phyloP scores from a whole-genome alignment of 2,888 invertebrate genomes.

The Tribolium freemani region DNA sequence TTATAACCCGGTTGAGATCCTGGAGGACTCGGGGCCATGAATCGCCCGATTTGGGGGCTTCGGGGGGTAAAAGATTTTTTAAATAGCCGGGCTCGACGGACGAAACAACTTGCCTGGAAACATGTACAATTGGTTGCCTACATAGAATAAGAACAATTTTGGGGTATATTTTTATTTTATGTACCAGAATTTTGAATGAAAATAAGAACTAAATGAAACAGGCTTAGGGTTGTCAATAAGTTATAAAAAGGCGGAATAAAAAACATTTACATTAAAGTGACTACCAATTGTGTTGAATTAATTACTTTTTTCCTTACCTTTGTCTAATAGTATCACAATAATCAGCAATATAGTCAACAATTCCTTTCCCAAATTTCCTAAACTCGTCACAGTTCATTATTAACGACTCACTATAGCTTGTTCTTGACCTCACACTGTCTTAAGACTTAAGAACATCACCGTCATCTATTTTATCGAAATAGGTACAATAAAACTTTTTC shows the following conservation, averaged over 20 bases:
- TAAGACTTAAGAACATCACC: background rate
- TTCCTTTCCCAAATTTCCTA: constrained; percentile 85
- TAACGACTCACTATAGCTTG: background rate
- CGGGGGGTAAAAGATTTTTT: constrained; percentile 80
- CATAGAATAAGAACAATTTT: background rate
- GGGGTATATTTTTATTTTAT: too few relatives aligned
- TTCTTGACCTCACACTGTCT: background rate
- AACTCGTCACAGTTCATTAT: constrained; percentile 84
- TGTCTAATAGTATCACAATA: constrained; percentile 89
- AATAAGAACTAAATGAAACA: too few relatives aligned
- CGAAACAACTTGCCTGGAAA: constrained; percentile 83
- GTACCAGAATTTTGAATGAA: background rate
- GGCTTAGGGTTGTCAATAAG: background rate
- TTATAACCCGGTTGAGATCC: constrained; percentile 88
- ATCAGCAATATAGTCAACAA: constrained; percentile 91
- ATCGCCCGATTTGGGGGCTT: constrained; percentile 86
- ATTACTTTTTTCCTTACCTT: constrained; percentile 69
- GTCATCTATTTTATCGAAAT: background rate
- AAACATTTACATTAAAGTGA: background rate
- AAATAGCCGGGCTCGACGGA: constrained; percentile 93
- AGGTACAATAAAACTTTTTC: background rate
- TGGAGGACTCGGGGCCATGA: constrained; percentile 87
- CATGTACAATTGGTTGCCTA: constrained; percentile 7
- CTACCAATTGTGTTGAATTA: too few relatives aligned
- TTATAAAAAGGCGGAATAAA: background rate